These are phyloP conservation scores for Pionites leucogaster DNA, from an alignment of 2,113 vertebrate species.

Conservation along the genomic window DNA sequence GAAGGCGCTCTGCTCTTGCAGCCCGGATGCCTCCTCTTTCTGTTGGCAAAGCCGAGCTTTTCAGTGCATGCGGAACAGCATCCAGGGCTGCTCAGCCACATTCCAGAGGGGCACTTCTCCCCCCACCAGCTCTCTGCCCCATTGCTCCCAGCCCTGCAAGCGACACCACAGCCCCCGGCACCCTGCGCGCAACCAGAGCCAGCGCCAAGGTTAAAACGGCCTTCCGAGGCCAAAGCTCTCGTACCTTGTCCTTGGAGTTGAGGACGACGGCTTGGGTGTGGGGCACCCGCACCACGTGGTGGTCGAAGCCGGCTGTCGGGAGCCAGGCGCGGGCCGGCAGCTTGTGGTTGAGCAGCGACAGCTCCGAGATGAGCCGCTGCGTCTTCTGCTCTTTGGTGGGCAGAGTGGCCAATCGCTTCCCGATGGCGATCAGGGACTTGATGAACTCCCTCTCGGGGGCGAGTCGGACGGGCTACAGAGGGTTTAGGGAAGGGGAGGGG, in stretches of 20 bases:
- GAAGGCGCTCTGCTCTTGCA: fast-evolving
- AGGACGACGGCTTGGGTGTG: conserved; percentile 94
- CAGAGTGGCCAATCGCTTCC: conserved; percentile 90
- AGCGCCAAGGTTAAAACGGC: fast-evolving
- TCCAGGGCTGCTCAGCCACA: fast-evolving
- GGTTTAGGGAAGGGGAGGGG: background rate
- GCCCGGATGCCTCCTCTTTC: fast-evolving
- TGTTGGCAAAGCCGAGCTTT: fast-evolving
- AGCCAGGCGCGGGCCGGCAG: conserved; percentile 93
- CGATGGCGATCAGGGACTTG: conserved; percentile 93
- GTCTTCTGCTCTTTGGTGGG: conserved; percentile 99
- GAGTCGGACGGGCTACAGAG: conserved; percentile 83
- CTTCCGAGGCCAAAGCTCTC: background rate
- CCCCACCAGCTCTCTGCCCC: background rate
- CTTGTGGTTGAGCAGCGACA: conserved; percentile 95
- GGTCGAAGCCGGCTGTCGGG: conserved; percentile 88
- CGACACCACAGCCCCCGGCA: fast-evolving
- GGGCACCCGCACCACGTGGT: conserved; percentile 92
- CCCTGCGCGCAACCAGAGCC: background rate
- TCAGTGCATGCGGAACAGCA: fast-evolving
- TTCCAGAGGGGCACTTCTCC: background rate
- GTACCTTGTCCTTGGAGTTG: conserved; percentile 96
- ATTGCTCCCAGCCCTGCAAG: background rate
- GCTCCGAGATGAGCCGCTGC: conserved; percentile 89
- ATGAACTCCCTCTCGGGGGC: conserved; percentile 94